A percentile compares a stretch with the other conserved stretches of the same genome.
Conservation (phyloP, 1,140 invertebrate genomes). For the Ylistrum balloti region DNA sequence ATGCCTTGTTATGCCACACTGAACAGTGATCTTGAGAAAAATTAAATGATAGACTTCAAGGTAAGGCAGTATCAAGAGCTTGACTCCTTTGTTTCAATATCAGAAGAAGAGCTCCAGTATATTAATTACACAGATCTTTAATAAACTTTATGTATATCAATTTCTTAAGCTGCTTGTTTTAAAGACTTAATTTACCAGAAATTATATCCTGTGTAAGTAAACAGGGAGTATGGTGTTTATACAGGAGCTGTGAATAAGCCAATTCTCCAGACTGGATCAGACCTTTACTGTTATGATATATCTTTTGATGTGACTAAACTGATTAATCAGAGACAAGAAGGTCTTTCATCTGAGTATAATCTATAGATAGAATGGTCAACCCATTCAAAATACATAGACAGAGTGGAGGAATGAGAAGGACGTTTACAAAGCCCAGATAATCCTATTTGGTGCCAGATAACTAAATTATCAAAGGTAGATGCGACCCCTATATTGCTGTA, state of each 20-base stretch:
- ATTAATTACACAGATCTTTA: not conserved
- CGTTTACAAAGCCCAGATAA: not conserved
- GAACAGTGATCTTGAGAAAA: too few relatives aligned
- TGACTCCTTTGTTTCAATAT: too few relatives aligned
- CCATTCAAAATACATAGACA: not conserved
- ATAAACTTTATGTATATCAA: not conserved
- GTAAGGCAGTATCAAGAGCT: too few relatives aligned
- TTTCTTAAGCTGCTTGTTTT: not conserved
- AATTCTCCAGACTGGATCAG: not conserved
- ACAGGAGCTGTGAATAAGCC: conserved; percentile 32
- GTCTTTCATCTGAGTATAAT: not conserved
- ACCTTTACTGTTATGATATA: not conserved
- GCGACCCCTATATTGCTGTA: not conserved
- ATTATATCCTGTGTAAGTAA: not conserved
- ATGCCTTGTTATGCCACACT: too few relatives aligned
- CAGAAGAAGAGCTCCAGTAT: too few relatives aligned
- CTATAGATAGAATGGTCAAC: not conserved
- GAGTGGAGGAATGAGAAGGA: not conserved
- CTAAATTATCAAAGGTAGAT: not conserved
- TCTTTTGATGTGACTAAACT: conserved; percentile 4
- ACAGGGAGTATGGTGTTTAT: not conserved
- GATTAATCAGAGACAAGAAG: not conserved
- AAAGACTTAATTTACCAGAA: not conserved
- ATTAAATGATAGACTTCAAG: too few relatives aligned
- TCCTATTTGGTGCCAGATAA: not conserved